Base-by-base conservation (phyloP, 2,113 vertebrate species). In the Morone chrysops region DNA sequence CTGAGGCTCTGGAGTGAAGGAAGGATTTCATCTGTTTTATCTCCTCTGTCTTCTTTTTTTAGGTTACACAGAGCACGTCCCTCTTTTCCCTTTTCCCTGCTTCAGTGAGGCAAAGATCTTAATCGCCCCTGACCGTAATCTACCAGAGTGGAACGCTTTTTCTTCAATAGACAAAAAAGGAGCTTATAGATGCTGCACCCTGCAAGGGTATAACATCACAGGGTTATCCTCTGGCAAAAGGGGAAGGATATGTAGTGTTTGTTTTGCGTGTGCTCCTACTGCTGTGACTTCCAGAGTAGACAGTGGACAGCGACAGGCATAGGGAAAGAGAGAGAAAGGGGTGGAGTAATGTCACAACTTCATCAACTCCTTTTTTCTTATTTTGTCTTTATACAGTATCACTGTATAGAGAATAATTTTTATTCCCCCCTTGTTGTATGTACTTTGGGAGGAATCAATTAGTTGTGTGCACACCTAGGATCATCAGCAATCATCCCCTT, bases 11-110 rank as follows among this genome's bases (percentile, higher is more conserved):
- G 78, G 86, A 90, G 86, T 85, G 79, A 90, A 81, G 73, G 91
- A 93, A 92, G 90, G 86, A 91, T 94, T 93, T 93, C 84, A 93
- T 94, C 89, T 87, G 88, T 93, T 93, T 93, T 88, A 95, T 94
- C 92, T 92, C 81, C 70, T 80, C 70, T 67, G 83, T 90, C 68
- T 82, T 89, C 63, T 80, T 79, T 84, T 85, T 94, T 88, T 87
- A 90, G 90, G 92, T 92, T 89, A 90, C 91, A 90, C 80, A 91
- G 87, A 92, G 90, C 90, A 91, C 75, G 79, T 90, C 86, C 51
- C 76, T 85, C 81, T 79, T 70, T 80, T 79, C 75, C 54, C 60
- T 65, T 86, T 85, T 78, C 69, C 48, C 83, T 81, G 90, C 90
- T 85, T 85, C 82, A 90, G 73, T 82, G 90, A 93, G 93, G 92